Base-by-base conservation (phyloP, 2,888 invertebrate species). In the Lagria hirta region DNA sequence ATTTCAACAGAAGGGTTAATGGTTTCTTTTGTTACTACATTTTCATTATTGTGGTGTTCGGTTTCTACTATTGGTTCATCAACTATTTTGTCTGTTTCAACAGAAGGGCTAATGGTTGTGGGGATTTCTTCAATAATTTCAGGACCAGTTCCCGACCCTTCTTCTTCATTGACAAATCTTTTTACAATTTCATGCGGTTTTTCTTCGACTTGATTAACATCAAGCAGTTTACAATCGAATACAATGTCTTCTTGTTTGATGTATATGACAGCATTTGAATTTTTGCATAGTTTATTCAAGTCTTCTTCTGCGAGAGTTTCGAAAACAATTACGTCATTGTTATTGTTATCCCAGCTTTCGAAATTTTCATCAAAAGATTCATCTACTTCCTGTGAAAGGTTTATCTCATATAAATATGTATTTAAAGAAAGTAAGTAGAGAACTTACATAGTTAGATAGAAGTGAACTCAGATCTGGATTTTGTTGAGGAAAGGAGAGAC, bases 211-310 rank as follows among this genome's bases (percentile, higher is more conserved):
- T 24, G 32, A 3, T 40, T 35, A 4, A n/a, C 41, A 7, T 32
- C 21, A 3, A 11, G 18, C 14, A 10, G n/a, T 6, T 26, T 29
- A 14, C 42, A 43, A 12, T 43, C 42, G 7, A 43, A 29, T 2
- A 22, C 35, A n/a, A 43, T 8, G 7, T 43, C 35, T 13, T 43
- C 42, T 13, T 35, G 15, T 4, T n/a, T 13, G 11, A 43, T 17
- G 18, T 35, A 43, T 8, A 43, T 21, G 49, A 75, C 64, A 29
- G 62, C 57, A 49, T 68, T 69, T 22, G 72, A 56, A 37, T 65
- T 55, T 22, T 49, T 50, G 53, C 76, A 77, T 33, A 76, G 54
- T 47, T 73, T 65, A 42, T 69, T 57, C 7, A 66, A 48, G 22
- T 72, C 48, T 6, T 35, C 35, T 4, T 48, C 34, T 2, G 48